These are phyloP conservation scores for Paradoxurus hermaphroditus DNA, from an alignment of 2,113 vertebrate species.

Conservation along the genomic window DNA sequence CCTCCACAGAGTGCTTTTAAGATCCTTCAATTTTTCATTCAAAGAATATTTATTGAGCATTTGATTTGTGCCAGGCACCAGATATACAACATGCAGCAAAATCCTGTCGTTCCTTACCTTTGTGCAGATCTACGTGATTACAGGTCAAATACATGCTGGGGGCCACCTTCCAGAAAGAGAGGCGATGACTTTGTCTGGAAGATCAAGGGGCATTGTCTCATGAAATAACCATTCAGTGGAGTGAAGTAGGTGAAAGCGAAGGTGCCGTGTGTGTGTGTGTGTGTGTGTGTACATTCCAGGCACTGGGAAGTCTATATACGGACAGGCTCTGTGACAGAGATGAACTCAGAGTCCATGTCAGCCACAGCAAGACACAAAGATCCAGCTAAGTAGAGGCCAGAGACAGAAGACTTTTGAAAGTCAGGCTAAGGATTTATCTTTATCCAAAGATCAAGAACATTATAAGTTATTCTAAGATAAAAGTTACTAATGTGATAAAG, in stretches of 20 bases:
- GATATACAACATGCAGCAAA: neutral
- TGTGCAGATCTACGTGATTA: neutral
- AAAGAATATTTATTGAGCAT: neutral
- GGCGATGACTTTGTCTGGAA: neutral
- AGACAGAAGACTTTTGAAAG: neutral
- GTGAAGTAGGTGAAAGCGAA: neutral
- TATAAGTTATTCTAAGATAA: neutral
- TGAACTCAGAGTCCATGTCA: neutral
- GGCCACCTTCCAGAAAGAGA: neutral
- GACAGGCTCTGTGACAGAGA: neutral
- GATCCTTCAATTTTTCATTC: neutral
- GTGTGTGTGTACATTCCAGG: neutral
- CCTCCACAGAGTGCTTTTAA: neutral
- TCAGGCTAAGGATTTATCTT: neutral
- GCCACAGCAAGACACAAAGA: neutral
- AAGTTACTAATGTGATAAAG: neutral
- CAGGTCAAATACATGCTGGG: neutral
- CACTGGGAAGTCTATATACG: neutral
- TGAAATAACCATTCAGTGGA: neutral
- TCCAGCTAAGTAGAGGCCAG: neutral
- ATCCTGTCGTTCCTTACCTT: neutral
- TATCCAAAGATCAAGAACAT: neutral
- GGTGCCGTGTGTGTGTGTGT: too few relatives aligned
- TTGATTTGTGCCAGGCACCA: neutral
- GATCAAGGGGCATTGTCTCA: neutral